Evolutionary conservation across 2,888 invertebrate genomes (phyloP).

Genomic region (Tetropium fuscum): DNA sequence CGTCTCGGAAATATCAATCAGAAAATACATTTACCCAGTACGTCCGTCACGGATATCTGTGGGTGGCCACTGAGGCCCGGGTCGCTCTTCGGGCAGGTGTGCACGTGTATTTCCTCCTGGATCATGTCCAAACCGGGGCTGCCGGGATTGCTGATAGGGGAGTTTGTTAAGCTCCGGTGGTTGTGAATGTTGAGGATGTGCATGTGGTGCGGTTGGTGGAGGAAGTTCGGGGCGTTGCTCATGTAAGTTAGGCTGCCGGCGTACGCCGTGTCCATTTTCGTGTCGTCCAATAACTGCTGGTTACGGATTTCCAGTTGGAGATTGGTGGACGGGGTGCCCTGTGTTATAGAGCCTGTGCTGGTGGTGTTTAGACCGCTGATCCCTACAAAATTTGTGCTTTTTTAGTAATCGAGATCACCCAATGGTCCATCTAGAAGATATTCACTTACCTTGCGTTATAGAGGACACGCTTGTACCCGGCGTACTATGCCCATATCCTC

Average conservation of each 20-base stretch:
- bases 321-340: constrained; percentile 73
- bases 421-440: background rate
- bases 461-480: constrained; percentile 66
- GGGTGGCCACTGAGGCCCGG: constrained; percentile 71
- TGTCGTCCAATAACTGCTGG: constrained; percentile 57
- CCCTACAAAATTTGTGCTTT: constrained; percentile 63
- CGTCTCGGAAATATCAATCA: background rate
- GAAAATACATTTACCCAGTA: constrained; percentile 71
- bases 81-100: constrained; percentile 62
- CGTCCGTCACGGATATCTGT: constrained; percentile 93
- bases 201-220: constrained; percentile 44
- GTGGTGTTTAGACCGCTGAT: constrained; percentile 80
- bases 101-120: constrained; percentile 75
- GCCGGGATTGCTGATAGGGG: constrained; percentile 73
- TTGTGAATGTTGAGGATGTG: constrained; percentile 65
- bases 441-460: constrained; percentile 69
- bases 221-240: constrained; percentile 13
- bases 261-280: constrained; percentile 67
- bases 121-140: constrained; percentile 83
- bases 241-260: constrained; percentile 47
- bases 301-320: constrained; percentile 59
- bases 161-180: constrained; percentile 72
- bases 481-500: constrained; percentile 51
- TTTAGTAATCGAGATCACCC: background rate
- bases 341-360: constrained; percentile 75